Conservation (phyloP, 1,140 invertebrate species). For the Aphelinus certus region DNA sequence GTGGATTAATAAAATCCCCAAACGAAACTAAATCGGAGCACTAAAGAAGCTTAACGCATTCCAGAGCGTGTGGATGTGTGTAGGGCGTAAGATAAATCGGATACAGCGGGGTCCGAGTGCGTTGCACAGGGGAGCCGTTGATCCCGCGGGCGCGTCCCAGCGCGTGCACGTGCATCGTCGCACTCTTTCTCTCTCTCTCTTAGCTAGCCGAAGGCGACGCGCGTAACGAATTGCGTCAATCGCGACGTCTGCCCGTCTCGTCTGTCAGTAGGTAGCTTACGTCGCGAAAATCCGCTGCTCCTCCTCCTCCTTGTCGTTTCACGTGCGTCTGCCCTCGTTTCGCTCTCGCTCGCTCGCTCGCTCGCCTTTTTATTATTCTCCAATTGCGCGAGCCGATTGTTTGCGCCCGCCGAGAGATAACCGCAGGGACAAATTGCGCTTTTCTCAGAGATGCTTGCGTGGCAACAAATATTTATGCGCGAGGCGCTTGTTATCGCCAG, state of each 20-base stretch:
- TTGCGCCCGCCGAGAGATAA: too few species aligned
- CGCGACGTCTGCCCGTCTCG: constrained; percentile 44
- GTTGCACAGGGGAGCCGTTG: too few species aligned
- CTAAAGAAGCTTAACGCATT: too few species aligned
- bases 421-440: too few species aligned
- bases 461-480: too few species aligned
- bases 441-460: too few species aligned
- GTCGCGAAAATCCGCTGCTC: constrained; percentile 6
- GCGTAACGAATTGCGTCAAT: constrained; percentile 34
- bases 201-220: not conserved
- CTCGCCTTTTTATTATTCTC: constrained; percentile 6
- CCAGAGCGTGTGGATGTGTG: too few species aligned
- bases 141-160: not conserved
- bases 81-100: too few species aligned
- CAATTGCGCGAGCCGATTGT: constrained; percentile 8
- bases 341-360: not conserved
- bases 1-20: too few species aligned
- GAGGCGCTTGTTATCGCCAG: too few species aligned
- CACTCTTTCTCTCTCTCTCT: not conserved
- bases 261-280: constrained; percentile 33
- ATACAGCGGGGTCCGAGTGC: too few species aligned
- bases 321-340: constrained; percentile 6
- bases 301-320: not conserved
- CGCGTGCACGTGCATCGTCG: constrained; percentile 22
- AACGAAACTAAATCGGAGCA: too few species aligned